Conservation (phyloP, 2,888 invertebrate species). For the Standfussiana lucernea region DNA sequence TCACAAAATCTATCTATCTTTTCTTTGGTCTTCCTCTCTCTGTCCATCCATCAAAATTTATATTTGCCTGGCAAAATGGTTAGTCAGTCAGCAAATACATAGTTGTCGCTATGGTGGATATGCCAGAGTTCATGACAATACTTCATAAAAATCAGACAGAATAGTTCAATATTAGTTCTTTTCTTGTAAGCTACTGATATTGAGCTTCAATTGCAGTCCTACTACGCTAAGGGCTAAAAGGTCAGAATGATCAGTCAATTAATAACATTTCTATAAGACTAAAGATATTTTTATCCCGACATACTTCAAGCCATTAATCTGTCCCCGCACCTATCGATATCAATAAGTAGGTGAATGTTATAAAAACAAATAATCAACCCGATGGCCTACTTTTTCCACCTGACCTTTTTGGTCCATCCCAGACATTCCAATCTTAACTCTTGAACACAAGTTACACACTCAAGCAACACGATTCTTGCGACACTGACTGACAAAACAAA, state of each 20-base stretch:
- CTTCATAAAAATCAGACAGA: background rate
- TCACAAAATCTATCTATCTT: background rate
- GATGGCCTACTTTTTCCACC: slow-evolving; percentile 30
- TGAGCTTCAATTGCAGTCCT: background rate
- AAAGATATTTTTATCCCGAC: slow-evolving; percentile 3
- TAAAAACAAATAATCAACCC: slow-evolving; percentile 36
- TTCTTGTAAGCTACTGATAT: background rate
- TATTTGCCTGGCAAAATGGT: background rate
- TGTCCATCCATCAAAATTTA: background rate
- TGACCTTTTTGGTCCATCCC: slow-evolving; percentile 26
- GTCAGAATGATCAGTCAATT: background rate
- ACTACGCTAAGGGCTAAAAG: background rate
- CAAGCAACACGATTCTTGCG: background rate
- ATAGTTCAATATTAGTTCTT: background rate
- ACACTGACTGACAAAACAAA: background rate
- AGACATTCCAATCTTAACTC: slow-evolving; percentile 16
- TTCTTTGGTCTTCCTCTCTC: background rate
- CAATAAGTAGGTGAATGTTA: slow-evolving; percentile 39
- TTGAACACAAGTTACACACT: background rate
- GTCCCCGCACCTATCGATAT: slow-evolving; percentile 1
- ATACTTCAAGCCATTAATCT: slow-evolving; percentile 5
- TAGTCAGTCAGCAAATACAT: background rate
- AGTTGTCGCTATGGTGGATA: background rate
- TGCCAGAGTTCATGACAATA: background rate
- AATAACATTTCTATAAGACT: background rate